Evolutionary conservation across 1,140 invertebrate species (phyloP), one percentile per base, ranked within the genome.

Genomic region (Scylla paramamosain): DNA sequence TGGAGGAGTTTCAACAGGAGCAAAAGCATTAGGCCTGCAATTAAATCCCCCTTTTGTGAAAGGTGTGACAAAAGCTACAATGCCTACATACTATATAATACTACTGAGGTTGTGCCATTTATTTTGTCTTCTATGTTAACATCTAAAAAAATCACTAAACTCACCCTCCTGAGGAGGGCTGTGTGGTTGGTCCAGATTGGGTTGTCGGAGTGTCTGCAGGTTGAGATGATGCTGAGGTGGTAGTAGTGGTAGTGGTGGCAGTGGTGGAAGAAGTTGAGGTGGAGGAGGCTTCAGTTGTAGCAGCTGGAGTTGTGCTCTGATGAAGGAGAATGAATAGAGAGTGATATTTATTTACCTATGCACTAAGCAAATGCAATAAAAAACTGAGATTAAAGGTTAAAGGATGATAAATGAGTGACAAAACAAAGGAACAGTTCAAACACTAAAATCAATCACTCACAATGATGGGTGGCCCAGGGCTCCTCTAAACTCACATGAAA

Each of bases 131-230:
- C 39, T 6, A 39, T 39, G 39, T 39, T 6, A 1, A 39, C 39
- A 39, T 39, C 39, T 39, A 39, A 39, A 39, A 39, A 39, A 39
- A 39, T 2, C 39, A 39, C 39, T 39, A 39, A 2, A 91, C 94
- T 95, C 12, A 95, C 94, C 94, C 94, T 32, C 88, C 94, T 39
- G 94, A 92, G 52, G 77, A 16, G 31, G 94, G 48, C 82, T 95
- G 94, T n/a, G 94, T 86, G 77, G 89, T 52, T 95, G 94, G 91
- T 88, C 94, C 29, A 93, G 94, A 52, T 92, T 84, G 86, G 82
- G 88, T 95, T 48, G 59, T 84, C 10, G 92, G 45, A 46, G 94
- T 45, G 67, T 45, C 87, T 46, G 94, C 52, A 45, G 94, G 39
- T 16, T 84, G 94, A 14, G 88, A 32, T 29, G 82, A 67, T 20